A percentile compares a stretch with the other conserved stretches of the same genome.
phyloP scores from a whole-genome alignment of 2,888 invertebrate species.

The Glaucopsyche alexis region DNA sequence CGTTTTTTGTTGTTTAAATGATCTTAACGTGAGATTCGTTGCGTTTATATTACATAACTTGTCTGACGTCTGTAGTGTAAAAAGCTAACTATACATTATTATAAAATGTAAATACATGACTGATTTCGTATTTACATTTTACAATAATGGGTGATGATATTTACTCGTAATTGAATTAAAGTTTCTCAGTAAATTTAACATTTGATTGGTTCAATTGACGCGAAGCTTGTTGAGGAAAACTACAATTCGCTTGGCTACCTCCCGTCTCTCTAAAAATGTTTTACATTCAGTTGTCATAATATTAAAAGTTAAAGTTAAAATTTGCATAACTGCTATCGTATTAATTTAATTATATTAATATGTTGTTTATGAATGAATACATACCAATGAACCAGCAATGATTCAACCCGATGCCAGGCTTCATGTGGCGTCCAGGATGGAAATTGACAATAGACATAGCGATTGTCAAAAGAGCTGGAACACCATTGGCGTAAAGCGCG shows the following conservation, averaged over 20 bases:
- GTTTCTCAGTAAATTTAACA: neutral
- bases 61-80: neutral
- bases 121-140: too few relatives aligned
- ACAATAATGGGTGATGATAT: too few relatives aligned
- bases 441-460: conserved; percentile 75
- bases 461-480: conserved; percentile 72
- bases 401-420: conserved; percentile 79
- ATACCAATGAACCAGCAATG: conserved; percentile 84
- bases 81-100: neutral
- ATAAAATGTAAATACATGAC: neutral
- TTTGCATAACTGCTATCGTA: neutral
- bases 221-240: neutral
- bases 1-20: too few relatives aligned
- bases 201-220: neutral
- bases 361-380: conserved; percentile 35
- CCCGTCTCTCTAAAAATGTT: neutral
- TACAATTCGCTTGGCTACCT: neutral
- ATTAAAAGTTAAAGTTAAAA: too few relatives aligned
- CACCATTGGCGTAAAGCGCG: conserved; percentile 80
- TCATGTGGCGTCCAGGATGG: conserved; percentile 69
- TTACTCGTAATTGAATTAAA: neutral
- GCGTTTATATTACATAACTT: too few relatives aligned
- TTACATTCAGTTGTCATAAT: neutral
- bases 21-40: too few relatives aligned
- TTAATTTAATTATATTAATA: neutral